Evolutionary conservation across 2,113 vertebrate genomes (phyloP), one percentile per base, ranked within the genome.

Genomic region (Labeo rohita): DNA sequence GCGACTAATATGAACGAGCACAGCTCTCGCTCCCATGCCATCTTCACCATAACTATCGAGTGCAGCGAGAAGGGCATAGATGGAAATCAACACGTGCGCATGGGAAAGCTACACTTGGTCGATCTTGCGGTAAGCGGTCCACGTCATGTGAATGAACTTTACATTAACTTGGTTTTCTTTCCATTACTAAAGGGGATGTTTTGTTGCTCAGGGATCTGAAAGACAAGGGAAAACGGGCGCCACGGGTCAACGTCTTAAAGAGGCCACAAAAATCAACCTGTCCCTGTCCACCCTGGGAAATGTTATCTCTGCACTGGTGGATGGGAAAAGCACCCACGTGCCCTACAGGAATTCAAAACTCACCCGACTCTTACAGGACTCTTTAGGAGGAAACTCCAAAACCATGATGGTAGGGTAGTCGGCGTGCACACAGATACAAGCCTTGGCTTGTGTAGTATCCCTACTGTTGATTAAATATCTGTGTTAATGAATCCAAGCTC

Each of bases 1-100:
- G 96, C 98, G 78, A 99, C 98, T 5, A 99, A 99, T 89, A 99
- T 99, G 98, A 99, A 99, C 0, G 98, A 99, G 86, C 98, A 99
- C 93, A 99, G 98, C 89, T 99, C 98, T 2, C 97, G 98, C 5
- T 99, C 98, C 0, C 98, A 99, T 0, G 98, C 98, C 80, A 99
- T 99, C 91, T 99, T 99, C 92, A 99, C 97, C 0, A 99, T 99
- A 88, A 99, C 98, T 49, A 98, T 99, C 0, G 98, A 99, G 90
- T 99, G 98, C 93, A 99, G 98, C 0, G 98, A 99, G 90, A 99
- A 99, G 88, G 98, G 98, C 0, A 90, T 98, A 0, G 98, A 99
- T 84, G 98, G 98, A 0, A 97, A 99, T 91, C 97, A 99, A 92
- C 98, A 99, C 1, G 98, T 99, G 74, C 95, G 97, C 87, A 98